These are phyloP conservation scores for Capricornis sumatraensis DNA, from an alignment of 2,113 vertebrate species.

Conservation along the genomic window DNA sequence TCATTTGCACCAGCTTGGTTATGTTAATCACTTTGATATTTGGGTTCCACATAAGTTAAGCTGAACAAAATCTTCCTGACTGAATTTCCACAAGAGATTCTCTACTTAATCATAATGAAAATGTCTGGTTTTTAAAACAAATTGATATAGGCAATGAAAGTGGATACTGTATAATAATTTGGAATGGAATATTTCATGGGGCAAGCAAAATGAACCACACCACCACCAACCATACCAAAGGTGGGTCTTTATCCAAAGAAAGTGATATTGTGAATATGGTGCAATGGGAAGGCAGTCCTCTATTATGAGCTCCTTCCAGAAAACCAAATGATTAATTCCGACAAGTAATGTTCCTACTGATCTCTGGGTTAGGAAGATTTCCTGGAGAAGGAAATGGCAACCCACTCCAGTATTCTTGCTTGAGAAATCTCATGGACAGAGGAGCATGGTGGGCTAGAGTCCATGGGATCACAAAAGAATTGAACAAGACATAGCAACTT, in stretches of 20 bases:
- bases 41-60: not conserved
- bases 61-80: not conserved
- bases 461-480: not conserved
- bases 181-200: not conserved
- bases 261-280: not conserved
- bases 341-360: not conserved
- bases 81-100: not conserved
- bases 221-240: not conserved
- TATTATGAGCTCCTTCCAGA: not conserved
- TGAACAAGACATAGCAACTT: not conserved
- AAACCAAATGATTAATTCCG: not conserved
- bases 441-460: not conserved
- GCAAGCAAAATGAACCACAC: not conserved
- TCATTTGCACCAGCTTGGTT: not conserved
- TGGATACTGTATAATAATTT: not conserved
- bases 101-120: not conserved
- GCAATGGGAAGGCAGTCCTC: not conserved
- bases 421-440: not conserved
- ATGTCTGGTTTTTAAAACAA: not conserved
- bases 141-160: not conserved
- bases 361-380: not conserved
- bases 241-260: not conserved
- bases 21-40: not conserved
- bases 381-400: not conserved
- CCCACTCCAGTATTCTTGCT: not conserved